phyloP scores from a whole-genome alignment of 2,113 vertebrate genomes.

The Daphoenositta chrysoptera region DNA sequence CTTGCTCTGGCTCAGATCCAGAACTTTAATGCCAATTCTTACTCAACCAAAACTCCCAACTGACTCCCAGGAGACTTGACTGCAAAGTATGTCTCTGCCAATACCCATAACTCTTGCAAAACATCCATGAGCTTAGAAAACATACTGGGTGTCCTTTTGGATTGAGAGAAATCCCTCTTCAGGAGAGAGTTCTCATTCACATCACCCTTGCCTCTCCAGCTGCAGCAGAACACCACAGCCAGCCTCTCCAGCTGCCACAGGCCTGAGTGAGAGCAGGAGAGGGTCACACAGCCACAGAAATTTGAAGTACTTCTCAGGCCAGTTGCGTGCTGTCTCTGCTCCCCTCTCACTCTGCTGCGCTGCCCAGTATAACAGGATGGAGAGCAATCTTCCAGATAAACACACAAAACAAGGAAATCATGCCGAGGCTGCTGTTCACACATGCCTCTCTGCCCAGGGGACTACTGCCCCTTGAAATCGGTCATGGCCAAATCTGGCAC shows the following conservation, averaged over 20 bases:
- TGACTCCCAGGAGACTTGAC: neutral
- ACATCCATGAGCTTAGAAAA: neutral
- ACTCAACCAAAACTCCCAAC: neutral
- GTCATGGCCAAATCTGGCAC: neutral
- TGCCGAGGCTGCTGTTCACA: neutral
- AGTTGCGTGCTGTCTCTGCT: neutral
- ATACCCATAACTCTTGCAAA: slow-evolving; percentile 1
- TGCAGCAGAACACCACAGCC: neutral
- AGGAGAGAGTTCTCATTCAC: neutral
- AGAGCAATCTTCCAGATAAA: neutral
- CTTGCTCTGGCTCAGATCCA: neutral
- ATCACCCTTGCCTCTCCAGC: neutral
- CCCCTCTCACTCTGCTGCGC: neutral
- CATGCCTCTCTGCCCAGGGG: neutral
- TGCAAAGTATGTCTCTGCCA: neutral
- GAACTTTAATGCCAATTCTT: neutral
- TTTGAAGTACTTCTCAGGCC: neutral
- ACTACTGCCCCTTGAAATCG: neutral
- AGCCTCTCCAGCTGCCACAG: neutral
- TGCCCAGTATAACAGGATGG: neutral
- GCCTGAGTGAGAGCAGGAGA: neutral
- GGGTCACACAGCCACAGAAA: neutral
- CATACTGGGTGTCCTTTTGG: neutral
- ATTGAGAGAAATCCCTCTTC: neutral
- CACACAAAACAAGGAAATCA: neutral